Evolutionary conservation across 2,797 vertebrate genomes (phyloP).

Genomic region (Acomys russatus): DNA sequence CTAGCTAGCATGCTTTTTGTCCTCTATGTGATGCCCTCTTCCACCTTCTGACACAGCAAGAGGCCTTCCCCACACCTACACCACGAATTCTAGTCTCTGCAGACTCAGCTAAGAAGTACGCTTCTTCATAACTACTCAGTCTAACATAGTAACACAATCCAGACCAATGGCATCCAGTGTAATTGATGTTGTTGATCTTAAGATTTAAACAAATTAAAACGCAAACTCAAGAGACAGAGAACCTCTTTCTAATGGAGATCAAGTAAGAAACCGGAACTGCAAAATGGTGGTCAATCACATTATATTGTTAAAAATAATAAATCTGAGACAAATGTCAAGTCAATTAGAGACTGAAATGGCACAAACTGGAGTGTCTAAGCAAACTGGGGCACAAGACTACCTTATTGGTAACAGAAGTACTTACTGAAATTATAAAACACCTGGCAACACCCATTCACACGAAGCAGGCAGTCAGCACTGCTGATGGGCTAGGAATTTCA

Average conservation of each 20-base stretch:
- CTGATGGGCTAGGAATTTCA: conserved; percentile 26
- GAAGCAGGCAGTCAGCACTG: conserved; percentile 3
- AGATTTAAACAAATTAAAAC: conserved; percentile 47
- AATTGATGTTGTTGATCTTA: conserved; percentile 28
- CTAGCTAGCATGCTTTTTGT: background rate
- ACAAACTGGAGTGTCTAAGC: conserved; percentile 55
- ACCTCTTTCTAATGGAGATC: conserved; percentile 26
- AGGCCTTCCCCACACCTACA: background rate
- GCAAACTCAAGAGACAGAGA: conserved; percentile 40
- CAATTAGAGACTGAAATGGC: conserved; percentile 8
- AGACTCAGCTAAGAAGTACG: background rate
- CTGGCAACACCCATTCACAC: conserved; percentile 31
- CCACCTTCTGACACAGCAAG: background rate
- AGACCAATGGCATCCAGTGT: background rate
- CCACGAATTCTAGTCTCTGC: background rate
- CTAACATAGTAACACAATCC: background rate
- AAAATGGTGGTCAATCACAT: conserved; percentile 12
- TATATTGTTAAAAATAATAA: conserved; percentile 58
- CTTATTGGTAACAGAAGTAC: conserved; percentile 7
- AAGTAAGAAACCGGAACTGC: conserved; percentile 34
- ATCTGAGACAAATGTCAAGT: conserved; percentile 60
- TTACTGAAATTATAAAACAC: conserved; percentile 58
- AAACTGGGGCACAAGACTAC: background rate
- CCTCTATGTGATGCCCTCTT: background rate
- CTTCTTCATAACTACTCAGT: background rate